These are phyloP conservation scores for Meta bourneti DNA, from an alignment of 2,888 invertebrate species.

Conservation along the genomic window DNA sequence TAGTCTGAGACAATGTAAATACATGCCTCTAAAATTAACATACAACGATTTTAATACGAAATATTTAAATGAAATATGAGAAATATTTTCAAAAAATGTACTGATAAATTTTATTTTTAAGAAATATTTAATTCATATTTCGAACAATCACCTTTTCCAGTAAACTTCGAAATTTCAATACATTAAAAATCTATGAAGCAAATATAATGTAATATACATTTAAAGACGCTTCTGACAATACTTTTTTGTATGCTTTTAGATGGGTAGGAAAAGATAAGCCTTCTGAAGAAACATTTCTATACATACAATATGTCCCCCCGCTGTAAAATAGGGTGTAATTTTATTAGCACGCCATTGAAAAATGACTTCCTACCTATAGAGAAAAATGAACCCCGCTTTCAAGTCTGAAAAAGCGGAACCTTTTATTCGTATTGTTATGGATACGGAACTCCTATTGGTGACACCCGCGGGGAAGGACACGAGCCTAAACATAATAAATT, in stretches of 20 bases:
- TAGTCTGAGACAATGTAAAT: too few species aligned
- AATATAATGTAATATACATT: neutral
- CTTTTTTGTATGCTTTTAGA: neutral
- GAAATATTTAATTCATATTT: too few species aligned
- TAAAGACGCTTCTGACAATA: neutral
- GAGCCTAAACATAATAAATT: conserved; percentile 52
- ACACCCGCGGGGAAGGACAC: conserved; percentile 10
- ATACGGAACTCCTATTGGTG: conserved; percentile 32
- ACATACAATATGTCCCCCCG: conserved; percentile 11
- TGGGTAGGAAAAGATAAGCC: neutral
- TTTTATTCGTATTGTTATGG: conserved; percentile 59
- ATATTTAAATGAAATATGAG: too few species aligned
- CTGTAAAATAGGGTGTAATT: conserved; percentile 51
- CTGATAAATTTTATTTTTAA: too few species aligned
- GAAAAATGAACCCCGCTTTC: conserved; percentile 50
- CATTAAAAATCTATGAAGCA: too few species aligned
- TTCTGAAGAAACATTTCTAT: conserved; percentile 17
- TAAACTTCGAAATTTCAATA: too few species aligned
- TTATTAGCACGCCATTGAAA: conserved; percentile 33
- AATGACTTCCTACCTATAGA: conserved; percentile 52
- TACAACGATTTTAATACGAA: too few species aligned
- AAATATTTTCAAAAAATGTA: too few species aligned
- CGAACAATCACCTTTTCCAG: too few species aligned
- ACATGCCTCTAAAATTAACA: too few species aligned
- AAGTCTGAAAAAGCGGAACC: conserved; percentile 49